Percentiles rank a stretch among this genome's conserved stretches.
These are phyloP conservation scores for Meloidogyne chitwoodi DNA, from an alignment of 1,140 invertebrate species.

Conservation along the genomic window DNA sequence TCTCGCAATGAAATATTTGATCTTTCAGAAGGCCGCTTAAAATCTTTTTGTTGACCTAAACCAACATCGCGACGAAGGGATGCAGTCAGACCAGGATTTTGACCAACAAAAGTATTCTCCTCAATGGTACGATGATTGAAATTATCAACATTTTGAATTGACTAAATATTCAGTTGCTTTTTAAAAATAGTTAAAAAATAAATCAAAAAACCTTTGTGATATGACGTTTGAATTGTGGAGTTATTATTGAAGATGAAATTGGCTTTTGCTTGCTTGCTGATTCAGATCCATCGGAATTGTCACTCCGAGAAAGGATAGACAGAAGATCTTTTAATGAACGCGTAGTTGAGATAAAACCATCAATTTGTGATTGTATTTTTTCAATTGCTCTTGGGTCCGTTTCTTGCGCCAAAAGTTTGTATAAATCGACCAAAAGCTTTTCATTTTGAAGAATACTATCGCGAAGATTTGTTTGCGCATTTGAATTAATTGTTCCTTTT, in stretches of 20 bases:
- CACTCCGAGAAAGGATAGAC: background rate
- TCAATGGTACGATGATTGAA: background rate
- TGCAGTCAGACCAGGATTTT: background rate
- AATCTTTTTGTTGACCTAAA: background rate
- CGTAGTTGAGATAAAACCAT: background rate
- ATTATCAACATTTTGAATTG: background rate
- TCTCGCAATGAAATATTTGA: background rate
- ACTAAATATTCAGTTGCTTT: background rate
- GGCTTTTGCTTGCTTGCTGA: background rate
- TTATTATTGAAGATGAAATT: background rate
- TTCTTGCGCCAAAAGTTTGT: background rate
- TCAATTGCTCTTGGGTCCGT: background rate
- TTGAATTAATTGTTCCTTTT: background rate
- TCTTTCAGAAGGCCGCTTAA: background rate
- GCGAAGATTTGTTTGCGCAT: background rate
- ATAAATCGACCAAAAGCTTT: background rate
- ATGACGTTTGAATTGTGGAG: slow-evolving; percentile 11
- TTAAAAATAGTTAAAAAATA: background rate
- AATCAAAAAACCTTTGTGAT: background rate
- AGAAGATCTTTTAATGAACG: background rate
- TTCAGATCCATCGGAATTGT: background rate
- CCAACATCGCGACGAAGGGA: background rate
- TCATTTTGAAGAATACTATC: background rate
- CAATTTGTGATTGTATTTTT: background rate
- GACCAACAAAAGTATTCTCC: background rate